Conservation (phyloP, 2,797 vertebrate genomes). For the Eutrigla gurnardus region DNA sequence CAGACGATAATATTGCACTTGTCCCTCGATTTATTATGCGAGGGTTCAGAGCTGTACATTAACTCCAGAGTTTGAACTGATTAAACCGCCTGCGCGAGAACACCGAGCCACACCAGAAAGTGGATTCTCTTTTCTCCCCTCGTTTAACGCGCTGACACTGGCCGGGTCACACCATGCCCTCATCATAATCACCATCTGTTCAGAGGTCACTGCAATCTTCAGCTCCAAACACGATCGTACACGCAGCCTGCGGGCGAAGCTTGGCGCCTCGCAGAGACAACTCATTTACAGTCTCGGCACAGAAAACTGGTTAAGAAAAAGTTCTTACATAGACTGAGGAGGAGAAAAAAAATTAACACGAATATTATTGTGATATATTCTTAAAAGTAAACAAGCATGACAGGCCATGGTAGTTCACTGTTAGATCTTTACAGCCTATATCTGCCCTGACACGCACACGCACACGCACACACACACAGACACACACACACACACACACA, state of each 20-base stretch:
- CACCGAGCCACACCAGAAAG: slow-evolving; percentile 3
- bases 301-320: neutral
- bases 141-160: slow-evolving; percentile 13
- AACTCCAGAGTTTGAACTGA: slow-evolving; percentile 55
- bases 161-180: slow-evolving; percentile 12
- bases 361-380: neutral
- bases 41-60: slow-evolving; percentile 53
- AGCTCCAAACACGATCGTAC: slow-evolving; percentile 3
- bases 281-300: neutral
- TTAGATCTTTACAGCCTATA: too few relatives aligned
- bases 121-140: slow-evolving; percentile 9
- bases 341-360: neutral
- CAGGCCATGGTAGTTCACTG: too few relatives aligned
- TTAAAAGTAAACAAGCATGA: too few relatives aligned
- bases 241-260: neutral
- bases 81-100: slow-evolving; percentile 30
- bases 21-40: slow-evolving; percentile 52
- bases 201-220: slow-evolving; percentile 2
- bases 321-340: too few relatives aligned
- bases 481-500: too few relatives aligned
- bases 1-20: slow-evolving; percentile 40
- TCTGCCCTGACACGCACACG: too few relatives aligned
- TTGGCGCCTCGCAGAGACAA: neutral
- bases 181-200: slow-evolving; percentile 32
- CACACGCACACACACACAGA: too few relatives aligned